Percentiles rank a stretch among this genome's conserved stretches.
phyloP scores from a whole-genome alignment of 2,888 invertebrate species.

The Heteromurus nitidus region DNA sequence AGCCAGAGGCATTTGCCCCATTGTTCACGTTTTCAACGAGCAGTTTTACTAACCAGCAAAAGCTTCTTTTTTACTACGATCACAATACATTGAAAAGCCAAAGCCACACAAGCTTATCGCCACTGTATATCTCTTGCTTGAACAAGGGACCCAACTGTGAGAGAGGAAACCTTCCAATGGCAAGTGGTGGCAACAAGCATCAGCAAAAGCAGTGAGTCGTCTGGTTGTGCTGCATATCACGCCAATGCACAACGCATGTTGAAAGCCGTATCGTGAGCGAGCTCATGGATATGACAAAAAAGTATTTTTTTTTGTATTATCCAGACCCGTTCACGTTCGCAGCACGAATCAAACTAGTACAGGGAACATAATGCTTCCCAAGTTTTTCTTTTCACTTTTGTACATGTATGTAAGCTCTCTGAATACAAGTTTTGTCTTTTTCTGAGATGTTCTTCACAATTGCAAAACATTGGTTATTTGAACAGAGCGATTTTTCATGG shows the following conservation, averaged over 20 bases:
- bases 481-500: not conserved
- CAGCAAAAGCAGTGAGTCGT: not conserved
- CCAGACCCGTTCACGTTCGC: constrained; percentile 44
- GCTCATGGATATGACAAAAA: too few relatives aligned
- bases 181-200: not conserved
- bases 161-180: constrained; percentile 40
- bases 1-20: constrained; percentile 48
- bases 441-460: constrained; percentile 10
- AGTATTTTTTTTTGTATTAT: constrained; percentile 4
- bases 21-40: constrained; percentile 44
- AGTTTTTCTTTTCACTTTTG: constrained; percentile 56
- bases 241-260: not conserved
- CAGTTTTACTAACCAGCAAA: constrained; percentile 37
- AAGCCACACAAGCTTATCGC: constrained; percentile 50
- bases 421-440: too few relatives aligned
- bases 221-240: not conserved
- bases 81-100: not conserved
- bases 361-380: constrained; percentile 19
- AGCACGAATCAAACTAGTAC: constrained; percentile 43
- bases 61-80: not conserved
- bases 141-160: constrained; percentile 50
- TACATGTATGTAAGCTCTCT: too few relatives aligned
- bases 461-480: constrained; percentile 14
- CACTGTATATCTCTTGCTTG: constrained; percentile 30
- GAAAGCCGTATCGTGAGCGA: too few relatives aligned